Percentiles rank a stretch among this genome's conserved stretches.
Conservation (phyloP, 2,797 vertebrate genomes). For the Hoplostethus mediterraneus region DNA sequence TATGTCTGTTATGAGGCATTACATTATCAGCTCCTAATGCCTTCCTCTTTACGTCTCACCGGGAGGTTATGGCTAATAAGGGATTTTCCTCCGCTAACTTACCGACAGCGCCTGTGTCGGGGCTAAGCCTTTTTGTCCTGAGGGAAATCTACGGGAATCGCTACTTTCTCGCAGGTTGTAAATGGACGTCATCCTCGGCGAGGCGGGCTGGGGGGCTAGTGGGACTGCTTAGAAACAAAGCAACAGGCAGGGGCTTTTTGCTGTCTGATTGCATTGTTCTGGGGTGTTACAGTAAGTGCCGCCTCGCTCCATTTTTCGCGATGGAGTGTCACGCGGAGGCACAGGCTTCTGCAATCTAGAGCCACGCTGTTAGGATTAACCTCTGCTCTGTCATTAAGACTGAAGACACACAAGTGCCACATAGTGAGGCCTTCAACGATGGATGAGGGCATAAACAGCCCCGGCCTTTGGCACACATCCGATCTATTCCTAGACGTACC, state of each 20-base stretch:
- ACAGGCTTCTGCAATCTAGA: constrained; percentile 64
- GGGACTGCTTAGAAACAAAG: constrained; percentile 59
- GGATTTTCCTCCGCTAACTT: constrained; percentile 42
- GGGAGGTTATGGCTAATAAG: constrained; percentile 57
- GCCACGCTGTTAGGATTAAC: constrained; percentile 62
- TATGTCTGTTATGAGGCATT: constrained; percentile 32
- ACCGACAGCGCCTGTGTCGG: constrained; percentile 38
- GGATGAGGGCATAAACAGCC: constrained; percentile 19
- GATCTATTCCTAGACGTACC: constrained; percentile 37
- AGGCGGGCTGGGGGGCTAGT: not conserved
- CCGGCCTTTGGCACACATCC: constrained; percentile 30
- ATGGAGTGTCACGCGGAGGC: constrained; percentile 67
- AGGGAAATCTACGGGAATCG: constrained; percentile 47
- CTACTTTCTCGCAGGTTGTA: constrained; percentile 24
- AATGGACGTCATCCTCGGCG: constrained; percentile 52
- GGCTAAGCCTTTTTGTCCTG: constrained; percentile 27
- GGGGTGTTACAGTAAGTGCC: constrained; percentile 71
- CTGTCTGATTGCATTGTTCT: constrained; percentile 79
- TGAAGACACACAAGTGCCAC: constrained; percentile 41
- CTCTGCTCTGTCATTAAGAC: constrained; percentile 61
- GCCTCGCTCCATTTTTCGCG: constrained; percentile 66
- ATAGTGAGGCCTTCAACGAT: constrained; percentile 50
- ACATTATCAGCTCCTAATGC: constrained; percentile 37
- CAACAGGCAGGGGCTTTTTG: constrained; percentile 68
- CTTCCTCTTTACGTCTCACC: constrained; percentile 40